Evolutionary conservation across 2,888 invertebrate genomes (phyloP), one percentile per base, ranked within the genome.

Genomic region (Trisateles emortualis): DNA sequence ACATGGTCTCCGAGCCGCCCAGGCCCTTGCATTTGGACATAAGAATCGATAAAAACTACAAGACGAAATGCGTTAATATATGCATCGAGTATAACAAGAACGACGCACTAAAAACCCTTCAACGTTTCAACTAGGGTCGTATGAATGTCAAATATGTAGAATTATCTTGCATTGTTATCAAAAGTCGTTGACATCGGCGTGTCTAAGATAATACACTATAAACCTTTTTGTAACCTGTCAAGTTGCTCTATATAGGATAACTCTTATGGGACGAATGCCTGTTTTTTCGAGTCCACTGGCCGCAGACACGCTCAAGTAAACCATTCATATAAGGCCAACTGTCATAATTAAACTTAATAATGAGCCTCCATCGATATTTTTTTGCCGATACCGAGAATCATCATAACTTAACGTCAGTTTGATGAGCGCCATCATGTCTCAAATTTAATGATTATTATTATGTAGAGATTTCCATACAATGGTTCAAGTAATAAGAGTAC

Each of bases 271-370:
- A 80, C 73, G 78, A 75, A 82, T 81, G 76, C 79, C 66, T 77
- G 83, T 86, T 69, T 90, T 52, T 90, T 86, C 57, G 78, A 79
- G 74, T 57, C 69, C 75, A 58, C 54, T 68, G 73, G 70, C 76
- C 73, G 78, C 74, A 74, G 80, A 74, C 76, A 70, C 75, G 78
- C 75, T 76, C 81, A 82, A 83, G 86, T 85, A 81, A 87, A 82
- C 79, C 83, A 83, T 85, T 86, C 89, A 66, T 92, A 90, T 89
- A 92, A 76, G 92, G 92, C 79, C 72, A 87, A 88, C 91, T 91
- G 90, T 92, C 89, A 92, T 92, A 92, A 92, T 92, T 92, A 91
- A 91, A 86, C 81, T 84, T 86, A 86, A 87, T 90, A 90, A 90
- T 87, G 90, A 86, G 84, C 59, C 75, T 81, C 74, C 72, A 74